These are phyloP conservation scores for Tyto alba DNA, from an alignment of 2,113 vertebrate species.

Conservation along the genomic window DNA sequence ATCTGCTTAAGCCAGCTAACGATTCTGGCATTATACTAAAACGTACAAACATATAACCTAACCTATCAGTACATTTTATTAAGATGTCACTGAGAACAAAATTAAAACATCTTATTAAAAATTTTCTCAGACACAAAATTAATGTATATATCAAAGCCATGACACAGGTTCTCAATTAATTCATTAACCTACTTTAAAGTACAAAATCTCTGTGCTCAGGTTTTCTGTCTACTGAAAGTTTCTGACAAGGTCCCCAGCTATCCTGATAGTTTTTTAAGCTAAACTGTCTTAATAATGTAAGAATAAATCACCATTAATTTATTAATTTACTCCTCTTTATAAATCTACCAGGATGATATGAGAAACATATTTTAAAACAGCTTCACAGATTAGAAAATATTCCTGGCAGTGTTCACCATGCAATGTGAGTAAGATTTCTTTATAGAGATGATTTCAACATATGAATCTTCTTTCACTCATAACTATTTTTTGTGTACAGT, in stretches of 20 bases:
- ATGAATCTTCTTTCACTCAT: not conserved
- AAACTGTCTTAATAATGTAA: not conserved
- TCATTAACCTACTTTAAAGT: slow-evolving; percentile 48
- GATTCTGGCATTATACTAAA: not conserved
- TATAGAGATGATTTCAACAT: not conserved
- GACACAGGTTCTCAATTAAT: slow-evolving; percentile 33
- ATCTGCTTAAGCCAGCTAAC: slow-evolving; percentile 3
- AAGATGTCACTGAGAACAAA: slow-evolving; percentile 31
- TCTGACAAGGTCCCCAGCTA: slow-evolving; percentile 29
- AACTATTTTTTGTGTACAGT: not conserved
- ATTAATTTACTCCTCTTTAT: not conserved
- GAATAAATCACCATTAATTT: slow-evolving; percentile 5
- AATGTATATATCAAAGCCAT: slow-evolving; percentile 46
- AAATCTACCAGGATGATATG: not conserved
- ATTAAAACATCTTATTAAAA: slow-evolving; percentile 58
- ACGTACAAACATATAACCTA: not conserved
- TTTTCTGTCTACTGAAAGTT: slow-evolving; percentile 6
- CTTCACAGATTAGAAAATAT: not conserved
- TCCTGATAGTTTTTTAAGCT: not conserved
- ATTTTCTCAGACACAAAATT: slow-evolving; percentile 24
- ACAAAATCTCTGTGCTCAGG: slow-evolving; percentile 27
- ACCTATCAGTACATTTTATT: slow-evolving; percentile 20
- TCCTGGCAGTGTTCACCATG: not conserved
- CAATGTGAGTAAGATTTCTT: not conserved
- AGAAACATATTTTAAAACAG: not conserved